These are phyloP conservation scores for Amazona guildingii DNA, from an alignment of 2,113 vertebrate genomes.

Conservation along the genomic window DNA sequence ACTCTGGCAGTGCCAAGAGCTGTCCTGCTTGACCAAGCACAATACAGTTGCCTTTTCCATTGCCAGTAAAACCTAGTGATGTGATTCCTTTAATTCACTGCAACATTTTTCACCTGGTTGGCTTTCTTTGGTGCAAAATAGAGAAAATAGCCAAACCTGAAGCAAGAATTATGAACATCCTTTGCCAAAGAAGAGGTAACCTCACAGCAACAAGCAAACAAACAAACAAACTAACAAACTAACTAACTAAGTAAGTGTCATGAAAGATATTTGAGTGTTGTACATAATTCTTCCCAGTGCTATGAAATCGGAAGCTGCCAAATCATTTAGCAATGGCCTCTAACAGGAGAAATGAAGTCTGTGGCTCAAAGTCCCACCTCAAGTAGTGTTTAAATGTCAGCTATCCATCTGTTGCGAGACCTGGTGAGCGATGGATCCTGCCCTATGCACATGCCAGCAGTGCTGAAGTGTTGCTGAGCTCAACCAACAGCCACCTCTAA, in stretches of 20 bases:
- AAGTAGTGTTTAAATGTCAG: neutral
- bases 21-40: neutral
- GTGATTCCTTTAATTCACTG: neutral
- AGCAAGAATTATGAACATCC: neutral
- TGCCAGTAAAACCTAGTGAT: neutral
- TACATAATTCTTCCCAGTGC: neutral
- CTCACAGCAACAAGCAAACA: neutral
- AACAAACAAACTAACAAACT: neutral
- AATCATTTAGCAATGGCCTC: neutral
- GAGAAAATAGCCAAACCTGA: neutral
- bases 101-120: neutral
- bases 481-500: neutral
- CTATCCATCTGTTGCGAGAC: neutral
- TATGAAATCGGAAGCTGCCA: neutral
- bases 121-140: neutral
- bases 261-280: neutral
- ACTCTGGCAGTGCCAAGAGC: neutral
- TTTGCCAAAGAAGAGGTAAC: neutral
- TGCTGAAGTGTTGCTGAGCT: neutral
- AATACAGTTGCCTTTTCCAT: neutral
- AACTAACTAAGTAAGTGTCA: neutral
- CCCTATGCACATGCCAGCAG: neutral
- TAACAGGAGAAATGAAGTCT: neutral
- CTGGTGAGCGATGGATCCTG: neutral
- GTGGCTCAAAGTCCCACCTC: neutral